Conservation (phyloP, 2,113 vertebrate genomes). For the Rattus norvegicus region GRCr8 NC_086039.1:71209501-71210000, state of each 20-base stretch:
- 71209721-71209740: not conserved
- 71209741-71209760: not conserved
- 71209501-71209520: not conserved
- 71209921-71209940: slow-evolving; percentile 25
- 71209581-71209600: not conserved
- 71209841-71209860: not conserved
- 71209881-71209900: not conserved
- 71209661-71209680: not conserved
- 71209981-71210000: not conserved
- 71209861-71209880: not conserved
- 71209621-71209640: not conserved
- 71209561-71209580: not conserved
- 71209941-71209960: slow-evolving; percentile 6
- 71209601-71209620: not conserved
- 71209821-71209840: not conserved
- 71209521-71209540: not conserved
- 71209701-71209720: not conserved
- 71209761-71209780: not conserved
- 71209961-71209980: not conserved
- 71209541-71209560: not conserved
- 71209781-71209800: not conserved
- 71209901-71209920: not conserved
- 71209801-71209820: not conserved
- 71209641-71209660: not conserved
- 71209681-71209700: slow-evolving; percentile 4